These are phyloP conservation scores for Pseudococcus viburni DNA, from an alignment of 2,888 invertebrate species.

Conservation along the genomic window DNA sequence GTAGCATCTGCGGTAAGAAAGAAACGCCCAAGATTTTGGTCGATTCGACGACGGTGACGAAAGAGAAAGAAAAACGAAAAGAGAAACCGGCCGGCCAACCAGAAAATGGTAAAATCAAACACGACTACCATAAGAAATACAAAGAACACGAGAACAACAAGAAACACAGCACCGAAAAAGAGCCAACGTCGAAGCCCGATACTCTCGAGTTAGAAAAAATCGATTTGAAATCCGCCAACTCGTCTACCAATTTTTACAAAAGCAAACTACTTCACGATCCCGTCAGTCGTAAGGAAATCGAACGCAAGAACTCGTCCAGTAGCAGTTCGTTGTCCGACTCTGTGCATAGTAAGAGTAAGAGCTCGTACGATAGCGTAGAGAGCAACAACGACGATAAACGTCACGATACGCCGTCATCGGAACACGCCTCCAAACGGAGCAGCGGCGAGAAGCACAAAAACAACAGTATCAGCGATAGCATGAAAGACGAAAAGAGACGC, in stretches of 20 bases:
- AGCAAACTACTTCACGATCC: conserved; percentile 72
- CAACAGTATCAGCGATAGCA: conserved; percentile 72
- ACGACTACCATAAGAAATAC: conserved; percentile 70
- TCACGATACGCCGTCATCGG: conserved; percentile 19
- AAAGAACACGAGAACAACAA: conserved; percentile 68
- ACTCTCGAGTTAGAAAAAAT: conserved; percentile 68
- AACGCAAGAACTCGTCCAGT: conserved; percentile 68
- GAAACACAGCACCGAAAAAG: conserved; percentile 68
- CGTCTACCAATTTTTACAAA: conserved; percentile 70
- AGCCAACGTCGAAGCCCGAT: conserved; percentile 70
- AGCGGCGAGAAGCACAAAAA: conserved; percentile 71
- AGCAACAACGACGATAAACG: conserved; percentile 57
- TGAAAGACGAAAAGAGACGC: conserved; percentile 54
- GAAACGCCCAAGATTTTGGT: conserved; percentile 71
- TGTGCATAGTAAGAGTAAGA: conserved; percentile 49
- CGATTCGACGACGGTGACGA: conserved; percentile 71
- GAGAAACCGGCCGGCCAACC: conserved; percentile 68
- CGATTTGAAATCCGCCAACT: conserved; percentile 74
- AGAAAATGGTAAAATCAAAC: conserved; percentile 70
- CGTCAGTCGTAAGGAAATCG: conserved; percentile 52
- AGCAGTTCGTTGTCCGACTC: conserved; percentile 66
- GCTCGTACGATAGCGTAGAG: conserved; percentile 58
- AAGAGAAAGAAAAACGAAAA: conserved; percentile 71
- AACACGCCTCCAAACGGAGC: conserved; percentile 67
- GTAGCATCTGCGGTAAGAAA: conserved; percentile 58